A percentile compares a stretch with the other conserved stretches of the same genome.
These are phyloP conservation scores for Drosophila paranaensis DNA, from an alignment of 2,888 invertebrate species.

Conservation along the genomic window DNA sequence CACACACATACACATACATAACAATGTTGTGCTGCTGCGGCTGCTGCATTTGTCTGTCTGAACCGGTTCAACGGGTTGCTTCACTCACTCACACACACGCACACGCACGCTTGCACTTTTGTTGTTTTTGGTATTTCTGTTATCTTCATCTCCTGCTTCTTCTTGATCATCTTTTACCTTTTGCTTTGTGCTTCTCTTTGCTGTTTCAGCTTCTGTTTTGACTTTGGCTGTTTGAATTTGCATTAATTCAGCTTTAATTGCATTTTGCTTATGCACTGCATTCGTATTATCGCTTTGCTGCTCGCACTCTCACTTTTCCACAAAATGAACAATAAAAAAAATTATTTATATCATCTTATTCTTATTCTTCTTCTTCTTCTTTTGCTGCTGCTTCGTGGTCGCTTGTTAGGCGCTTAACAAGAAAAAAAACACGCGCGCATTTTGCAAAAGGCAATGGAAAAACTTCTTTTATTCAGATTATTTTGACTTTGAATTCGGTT, in stretches of 20 bases:
- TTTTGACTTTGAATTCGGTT: not conserved
- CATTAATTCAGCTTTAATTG: conserved; percentile 21
- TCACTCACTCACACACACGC: conserved; percentile 31
- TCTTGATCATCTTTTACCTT: conserved; percentile 47
- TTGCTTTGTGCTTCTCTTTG: conserved; percentile 30
- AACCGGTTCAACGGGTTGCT: conserved; percentile 71
- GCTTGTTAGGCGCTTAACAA: not conserved
- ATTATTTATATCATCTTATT: conserved; percentile 17
- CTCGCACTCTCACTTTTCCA: conserved; percentile 53
- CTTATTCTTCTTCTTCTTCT: conserved; percentile 1
- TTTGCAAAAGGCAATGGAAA: conserved; percentile 25
- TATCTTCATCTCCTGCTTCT: conserved; percentile 20
- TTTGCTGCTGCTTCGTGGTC: not conserved
- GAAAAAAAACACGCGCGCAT: conserved; percentile 53
- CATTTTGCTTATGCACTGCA: conserved; percentile 19
- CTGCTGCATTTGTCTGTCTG: conserved; percentile 43
- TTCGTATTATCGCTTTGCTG: conserved; percentile 23
- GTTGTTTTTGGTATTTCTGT: conserved; percentile 29
- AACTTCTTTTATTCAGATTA: conserved; percentile 4
- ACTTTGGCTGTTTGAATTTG: conserved; percentile 30
- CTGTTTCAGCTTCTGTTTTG: conserved; percentile 46
- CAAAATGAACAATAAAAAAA: conserved; percentile 49
- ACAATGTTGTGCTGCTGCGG: conserved; percentile 13
- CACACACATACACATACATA: conserved; percentile 2
- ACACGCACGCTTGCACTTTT: conserved; percentile 42